Conservation (phyloP, 2,113 vertebrate species). For the Lutjanus erythropterus region DNA sequence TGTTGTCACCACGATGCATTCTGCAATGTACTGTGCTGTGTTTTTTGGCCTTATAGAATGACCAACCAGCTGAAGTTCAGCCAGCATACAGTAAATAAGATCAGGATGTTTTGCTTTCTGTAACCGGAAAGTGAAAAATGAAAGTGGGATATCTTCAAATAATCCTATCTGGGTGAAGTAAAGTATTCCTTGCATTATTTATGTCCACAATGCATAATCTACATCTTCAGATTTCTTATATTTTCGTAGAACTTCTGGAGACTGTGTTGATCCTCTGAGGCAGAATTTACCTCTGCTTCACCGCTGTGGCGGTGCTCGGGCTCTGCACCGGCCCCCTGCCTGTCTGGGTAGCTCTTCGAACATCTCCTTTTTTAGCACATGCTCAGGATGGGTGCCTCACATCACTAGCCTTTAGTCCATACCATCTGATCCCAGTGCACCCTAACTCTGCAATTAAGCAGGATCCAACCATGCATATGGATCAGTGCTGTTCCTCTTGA, state of each 20-base stretch:
- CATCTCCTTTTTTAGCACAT: conserved; percentile 12
- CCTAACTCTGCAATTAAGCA: conserved; percentile 54
- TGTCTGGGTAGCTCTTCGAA: conserved; percentile 17
- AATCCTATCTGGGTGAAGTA: conserved; percentile 12
- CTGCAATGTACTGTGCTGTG: too few species aligned
- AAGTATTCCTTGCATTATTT: conserved; percentile 51
- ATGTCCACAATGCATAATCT: conserved; percentile 31
- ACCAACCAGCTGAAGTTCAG: not conserved
- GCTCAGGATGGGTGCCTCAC: conserved; percentile 15
- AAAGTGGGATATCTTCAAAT: not conserved
- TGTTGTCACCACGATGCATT: too few species aligned
- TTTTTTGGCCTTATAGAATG: too few species aligned
- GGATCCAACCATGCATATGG: conserved; percentile 61
- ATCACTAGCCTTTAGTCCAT: conserved; percentile 30
- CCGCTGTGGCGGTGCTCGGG: conserved; percentile 9
- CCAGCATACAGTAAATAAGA: not conserved
- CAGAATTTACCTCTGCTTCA: conserved; percentile 41
- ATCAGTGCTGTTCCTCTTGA: conserved; percentile 51
- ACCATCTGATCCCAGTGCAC: conserved; percentile 37
- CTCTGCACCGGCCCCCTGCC: not conserved
- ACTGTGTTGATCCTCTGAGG: conserved; percentile 17
- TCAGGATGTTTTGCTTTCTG: conserved; percentile 2
- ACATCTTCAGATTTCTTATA: conserved; percentile 9
- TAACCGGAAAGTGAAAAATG: not conserved
- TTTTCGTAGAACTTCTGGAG: conserved; percentile 18